A percentile compares a stretch with the other conserved stretches of the same genome.
These are phyloP conservation scores for Phataginus tetradactyla DNA, from an alignment of 2,797 vertebrate species.

Conservation along the genomic window DNA sequence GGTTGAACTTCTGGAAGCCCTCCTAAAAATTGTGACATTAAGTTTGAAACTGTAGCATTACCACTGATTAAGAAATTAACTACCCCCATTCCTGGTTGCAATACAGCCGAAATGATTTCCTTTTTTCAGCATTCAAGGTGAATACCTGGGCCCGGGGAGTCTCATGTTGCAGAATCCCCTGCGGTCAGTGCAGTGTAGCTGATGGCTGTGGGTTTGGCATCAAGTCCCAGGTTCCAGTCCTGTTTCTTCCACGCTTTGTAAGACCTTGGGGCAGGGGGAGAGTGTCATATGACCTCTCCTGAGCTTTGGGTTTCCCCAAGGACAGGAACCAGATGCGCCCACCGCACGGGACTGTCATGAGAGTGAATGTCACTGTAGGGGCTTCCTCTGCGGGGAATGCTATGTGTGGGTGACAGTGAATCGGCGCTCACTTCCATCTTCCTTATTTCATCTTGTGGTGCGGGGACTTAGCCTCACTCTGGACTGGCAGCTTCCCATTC, in stretches of 20 bases:
- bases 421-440: rapidly evolving
- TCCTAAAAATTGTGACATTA: constrained; percentile 54
- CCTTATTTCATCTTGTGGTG: rapidly evolving
- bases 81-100: neutral
- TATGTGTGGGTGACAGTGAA: rapidly evolving
- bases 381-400: neutral
- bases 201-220: neutral
- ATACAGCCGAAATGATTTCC: neutral
- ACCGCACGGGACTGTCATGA: neutral
- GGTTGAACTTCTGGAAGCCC: constrained; percentile 56
- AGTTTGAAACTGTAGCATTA: constrained; percentile 37
- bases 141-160: neutral
- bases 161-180: neutral
- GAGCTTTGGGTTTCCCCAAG: neutral
- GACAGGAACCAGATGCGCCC: neutral
- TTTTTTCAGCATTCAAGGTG: neutral
- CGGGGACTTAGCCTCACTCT: neutral
- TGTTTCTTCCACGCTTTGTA: neutral
- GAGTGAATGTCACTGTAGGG: neutral
- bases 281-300: neutral
- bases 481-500: neutral
- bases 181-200: neutral
- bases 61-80: constrained; percentile 70
- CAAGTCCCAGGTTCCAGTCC: neutral
- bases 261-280: neutral